Evolutionary conservation across 2,888 invertebrate species (phyloP).

Genomic region (Ophion slaviceki): DNA sequence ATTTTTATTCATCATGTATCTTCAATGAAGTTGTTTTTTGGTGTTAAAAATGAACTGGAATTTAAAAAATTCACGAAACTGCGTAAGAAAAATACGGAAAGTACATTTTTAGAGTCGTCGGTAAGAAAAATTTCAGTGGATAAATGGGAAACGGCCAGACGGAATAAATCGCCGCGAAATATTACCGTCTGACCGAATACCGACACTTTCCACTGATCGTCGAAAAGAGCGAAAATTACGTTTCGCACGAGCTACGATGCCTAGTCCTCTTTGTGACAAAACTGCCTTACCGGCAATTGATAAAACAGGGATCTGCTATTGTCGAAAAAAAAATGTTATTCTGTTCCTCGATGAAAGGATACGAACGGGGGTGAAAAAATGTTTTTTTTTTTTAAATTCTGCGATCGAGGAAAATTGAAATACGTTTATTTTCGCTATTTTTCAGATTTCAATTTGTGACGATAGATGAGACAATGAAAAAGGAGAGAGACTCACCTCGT

Average conservation of each 20-base stretch:
- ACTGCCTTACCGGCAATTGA: slow-evolving; percentile 5
- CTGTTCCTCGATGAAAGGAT: neutral
- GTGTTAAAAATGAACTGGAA: neutral
- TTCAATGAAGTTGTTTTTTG: neutral
- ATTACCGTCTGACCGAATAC: slow-evolving; percentile 42
- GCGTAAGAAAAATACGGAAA: neutral
- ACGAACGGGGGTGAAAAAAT: no score
- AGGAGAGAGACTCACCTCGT: slow-evolving; percentile 92
- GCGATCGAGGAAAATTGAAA: neutral
- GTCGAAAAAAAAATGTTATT: neutral
- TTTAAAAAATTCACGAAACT: neutral
- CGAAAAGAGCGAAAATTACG: slow-evolving; percentile 9
- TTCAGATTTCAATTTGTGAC: neutral
- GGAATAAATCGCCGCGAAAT: neutral
- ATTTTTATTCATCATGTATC: neutral
- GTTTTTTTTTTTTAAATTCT: neutral
- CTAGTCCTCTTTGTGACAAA: no score
- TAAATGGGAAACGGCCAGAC: slow-evolving; percentile 41
- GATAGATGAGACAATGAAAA: neutral
- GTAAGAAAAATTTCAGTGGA: slow-evolving; percentile 60
- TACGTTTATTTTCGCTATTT: neutral
- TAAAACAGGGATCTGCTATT: slow-evolving; percentile 4
- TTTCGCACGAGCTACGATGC: neutral
- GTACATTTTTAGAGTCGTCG: slow-evolving; percentile 31
- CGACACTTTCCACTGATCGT: slow-evolving; percentile 52